These are phyloP conservation scores for Rhabdomys dilectus DNA, from an alignment of 2,113 vertebrate genomes.

Conservation along the genomic window DNA sequence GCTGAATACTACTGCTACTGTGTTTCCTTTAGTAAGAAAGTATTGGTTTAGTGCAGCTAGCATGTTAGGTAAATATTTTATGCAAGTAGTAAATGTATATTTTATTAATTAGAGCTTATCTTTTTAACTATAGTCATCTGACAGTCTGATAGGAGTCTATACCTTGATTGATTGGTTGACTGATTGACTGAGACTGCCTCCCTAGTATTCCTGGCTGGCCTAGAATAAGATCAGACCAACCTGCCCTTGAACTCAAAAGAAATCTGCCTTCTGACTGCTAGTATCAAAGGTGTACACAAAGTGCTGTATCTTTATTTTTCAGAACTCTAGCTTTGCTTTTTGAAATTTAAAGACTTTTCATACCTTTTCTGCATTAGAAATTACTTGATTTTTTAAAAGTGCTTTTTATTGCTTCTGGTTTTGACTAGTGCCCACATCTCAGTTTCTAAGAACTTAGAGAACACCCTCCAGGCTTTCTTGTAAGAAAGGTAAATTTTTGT, in stretches of 20 bases:
- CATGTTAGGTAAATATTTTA: not conserved
- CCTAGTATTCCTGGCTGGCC: not conserved
- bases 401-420: slow-evolving; percentile 17
- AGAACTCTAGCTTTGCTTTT: slow-evolving; percentile 6
- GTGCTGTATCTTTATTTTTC: not conserved
- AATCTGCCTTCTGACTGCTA: not conserved
- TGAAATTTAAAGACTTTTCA: not conserved
- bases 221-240: not conserved
- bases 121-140: not conserved
- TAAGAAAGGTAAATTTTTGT: not conserved
- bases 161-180: not conserved
- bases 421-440: not conserved
- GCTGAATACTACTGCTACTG: not conserved
- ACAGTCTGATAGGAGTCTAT: not conserved
- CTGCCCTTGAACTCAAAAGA: not conserved
- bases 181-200: not conserved
- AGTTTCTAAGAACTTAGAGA: not conserved
- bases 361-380: not conserved
- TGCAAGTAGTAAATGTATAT: not conserved
- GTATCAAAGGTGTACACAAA: not conserved
- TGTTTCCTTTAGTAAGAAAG: not conserved
- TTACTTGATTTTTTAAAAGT: not conserved
- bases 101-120: not conserved
- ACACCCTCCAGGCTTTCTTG: not conserved
- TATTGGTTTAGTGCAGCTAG: not conserved